These are phyloP conservation scores for Cheilosia vulpina DNA, from an alignment of 2,888 invertebrate species.

Conservation along the genomic window DNA sequence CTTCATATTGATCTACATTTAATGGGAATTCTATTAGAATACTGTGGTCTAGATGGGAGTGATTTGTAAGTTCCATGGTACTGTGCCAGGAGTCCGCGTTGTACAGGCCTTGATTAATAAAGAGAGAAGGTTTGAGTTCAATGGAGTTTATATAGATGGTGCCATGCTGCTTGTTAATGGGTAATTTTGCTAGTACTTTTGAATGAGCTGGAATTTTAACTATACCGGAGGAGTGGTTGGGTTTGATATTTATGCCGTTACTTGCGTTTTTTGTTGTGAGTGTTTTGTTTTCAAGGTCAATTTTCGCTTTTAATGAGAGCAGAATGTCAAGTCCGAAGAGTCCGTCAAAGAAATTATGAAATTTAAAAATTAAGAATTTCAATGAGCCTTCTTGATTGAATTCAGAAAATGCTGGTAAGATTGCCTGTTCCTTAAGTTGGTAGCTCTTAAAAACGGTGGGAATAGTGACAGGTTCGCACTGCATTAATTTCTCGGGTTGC, in stretches of 20 bases:
- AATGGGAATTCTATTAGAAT: not conserved
- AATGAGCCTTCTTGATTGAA: conserved; percentile 23
- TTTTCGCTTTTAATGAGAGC: conserved; percentile 1
- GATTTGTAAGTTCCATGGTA: conserved; percentile 1
- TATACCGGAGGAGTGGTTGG: not conserved
- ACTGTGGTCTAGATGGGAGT: not conserved
- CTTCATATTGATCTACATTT: not conserved
- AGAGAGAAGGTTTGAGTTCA: conserved; percentile 18
- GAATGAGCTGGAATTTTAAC: not conserved
- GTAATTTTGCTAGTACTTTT: not conserved
- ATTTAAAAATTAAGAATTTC: conserved; percentile 19
- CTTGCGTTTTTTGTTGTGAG: conserved; percentile 5
- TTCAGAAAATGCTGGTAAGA: not conserved
- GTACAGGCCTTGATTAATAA: conserved; percentile 1
- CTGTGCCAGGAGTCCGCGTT: not conserved
- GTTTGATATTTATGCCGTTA: not conserved
- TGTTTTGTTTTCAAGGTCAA: not conserved
- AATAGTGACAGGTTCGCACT: not conserved
- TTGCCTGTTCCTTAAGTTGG: conserved; percentile 18
- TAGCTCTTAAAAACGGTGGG: conserved; percentile 14
- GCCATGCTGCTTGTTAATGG: not conserved
- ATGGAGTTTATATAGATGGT: not conserved
- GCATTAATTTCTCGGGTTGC: not conserved
- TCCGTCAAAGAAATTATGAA: conserved; percentile 29
- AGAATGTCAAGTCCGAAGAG: conserved; percentile 19